A percentile compares a stretch with the other conserved stretches of the same genome.
phyloP scores from a whole-genome alignment of 2,113 vertebrate species.

The Heterotis niloticus region DNA sequence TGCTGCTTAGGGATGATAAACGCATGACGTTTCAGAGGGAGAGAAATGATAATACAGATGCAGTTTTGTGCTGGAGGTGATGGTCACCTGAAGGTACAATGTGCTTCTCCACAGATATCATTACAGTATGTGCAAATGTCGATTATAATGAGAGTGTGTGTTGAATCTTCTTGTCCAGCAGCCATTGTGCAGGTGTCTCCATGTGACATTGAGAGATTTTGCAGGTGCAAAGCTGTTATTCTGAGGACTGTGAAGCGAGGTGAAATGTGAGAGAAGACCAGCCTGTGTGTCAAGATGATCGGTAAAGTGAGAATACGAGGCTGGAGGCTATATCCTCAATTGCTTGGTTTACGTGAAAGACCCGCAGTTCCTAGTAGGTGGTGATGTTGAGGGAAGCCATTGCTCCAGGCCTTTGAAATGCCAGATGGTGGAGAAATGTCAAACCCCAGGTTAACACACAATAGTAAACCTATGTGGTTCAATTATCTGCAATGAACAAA shows the following conservation, averaged over 20 bases:
- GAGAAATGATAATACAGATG: background rate
- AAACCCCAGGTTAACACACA: too few species aligned
- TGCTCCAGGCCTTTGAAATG: too few species aligned
- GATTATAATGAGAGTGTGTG: background rate
- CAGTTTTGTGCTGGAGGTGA: background rate
- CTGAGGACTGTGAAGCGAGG: background rate
- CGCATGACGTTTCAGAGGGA: background rate
- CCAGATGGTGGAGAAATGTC: too few species aligned
- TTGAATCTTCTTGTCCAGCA: background rate
- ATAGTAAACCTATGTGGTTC: too few species aligned
- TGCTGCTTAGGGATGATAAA: background rate
- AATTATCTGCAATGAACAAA: too few species aligned
- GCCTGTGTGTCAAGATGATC: background rate
- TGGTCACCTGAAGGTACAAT: background rate
- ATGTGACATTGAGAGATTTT: background rate
- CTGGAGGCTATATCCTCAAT: too few species aligned
- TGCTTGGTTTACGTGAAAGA: background rate
- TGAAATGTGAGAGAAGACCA: background rate
- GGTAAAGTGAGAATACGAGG: background rate
- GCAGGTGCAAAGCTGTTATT: constrained; percentile 1
- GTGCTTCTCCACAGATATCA: background rate
- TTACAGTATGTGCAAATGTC: background rate
- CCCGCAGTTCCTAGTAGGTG: background rate
- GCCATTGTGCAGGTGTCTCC: background rate
- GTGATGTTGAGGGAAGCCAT: too few species aligned